phyloP scores from a whole-genome alignment of 2,797 vertebrate genomes.

The Staurois parvus region DNA sequence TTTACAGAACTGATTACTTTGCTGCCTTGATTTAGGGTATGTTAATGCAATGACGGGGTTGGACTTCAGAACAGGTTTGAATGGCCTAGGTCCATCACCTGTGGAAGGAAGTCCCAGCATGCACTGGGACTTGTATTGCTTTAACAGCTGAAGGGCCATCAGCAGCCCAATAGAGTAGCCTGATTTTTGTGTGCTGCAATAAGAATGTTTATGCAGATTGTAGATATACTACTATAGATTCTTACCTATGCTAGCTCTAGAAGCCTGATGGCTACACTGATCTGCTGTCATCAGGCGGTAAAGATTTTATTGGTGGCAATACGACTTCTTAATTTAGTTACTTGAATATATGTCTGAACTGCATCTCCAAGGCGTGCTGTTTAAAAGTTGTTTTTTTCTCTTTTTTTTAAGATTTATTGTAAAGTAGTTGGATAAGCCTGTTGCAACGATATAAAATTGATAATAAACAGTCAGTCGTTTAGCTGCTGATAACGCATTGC shows the following conservation, averaged over 20 bases:
- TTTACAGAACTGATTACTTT: too few species aligned
- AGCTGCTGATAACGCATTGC: constrained; percentile 1
- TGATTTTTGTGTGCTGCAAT: constrained; percentile 14
- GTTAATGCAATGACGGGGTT: too few species aligned
- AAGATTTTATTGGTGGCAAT: neutral
- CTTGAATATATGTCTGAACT: neutral
- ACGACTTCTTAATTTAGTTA: constrained; percentile 8
- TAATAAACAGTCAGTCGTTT: neutral
- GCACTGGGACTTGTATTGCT: too few species aligned
- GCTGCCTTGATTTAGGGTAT: too few species aligned
- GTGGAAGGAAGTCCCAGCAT: too few species aligned
- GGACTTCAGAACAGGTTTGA: too few species aligned
- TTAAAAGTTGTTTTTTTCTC: neutral
- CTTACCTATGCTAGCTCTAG: constrained; percentile 6
- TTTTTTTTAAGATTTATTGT: neutral
- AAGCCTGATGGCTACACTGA: neutral
- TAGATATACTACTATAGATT: neutral
- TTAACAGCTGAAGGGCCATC: too few species aligned
- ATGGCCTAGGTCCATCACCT: too few species aligned
- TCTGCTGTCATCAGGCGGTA: neutral
- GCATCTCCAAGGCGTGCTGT: neutral
- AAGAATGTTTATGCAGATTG: constrained; percentile 18
- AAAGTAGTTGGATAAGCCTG: neutral
- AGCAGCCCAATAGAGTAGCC: neutral
- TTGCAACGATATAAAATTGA: neutral